Conservation (phyloP, 2,888 invertebrate genomes). For the Perithous albicinctus region DNA sequence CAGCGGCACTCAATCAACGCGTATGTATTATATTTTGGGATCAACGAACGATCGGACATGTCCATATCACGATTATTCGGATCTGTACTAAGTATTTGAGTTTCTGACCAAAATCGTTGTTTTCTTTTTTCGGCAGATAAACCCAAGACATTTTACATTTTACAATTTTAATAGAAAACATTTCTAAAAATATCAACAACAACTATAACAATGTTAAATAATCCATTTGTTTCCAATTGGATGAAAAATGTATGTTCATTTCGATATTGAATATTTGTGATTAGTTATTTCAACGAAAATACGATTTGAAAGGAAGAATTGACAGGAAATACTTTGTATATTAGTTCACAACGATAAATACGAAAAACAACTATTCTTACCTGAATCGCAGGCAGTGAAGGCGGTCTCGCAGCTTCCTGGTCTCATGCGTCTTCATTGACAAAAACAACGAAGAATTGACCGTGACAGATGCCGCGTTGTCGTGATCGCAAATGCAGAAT, state of each 20-base stretch:
- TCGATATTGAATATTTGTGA: not conserved
- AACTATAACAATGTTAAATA: not conserved
- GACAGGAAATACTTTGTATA: not conserved
- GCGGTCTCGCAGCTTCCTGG: conserved; percentile 38
- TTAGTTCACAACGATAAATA: not conserved
- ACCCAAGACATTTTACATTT: not conserved
- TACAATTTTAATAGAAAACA: not conserved
- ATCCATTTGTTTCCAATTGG: too few relatives aligned
- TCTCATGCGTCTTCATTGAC: conserved; percentile 48
- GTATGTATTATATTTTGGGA: not conserved
- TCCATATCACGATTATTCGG: not conserved
- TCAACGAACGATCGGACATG: not conserved
- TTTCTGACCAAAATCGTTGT: not conserved
- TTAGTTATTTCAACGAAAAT: not conserved
- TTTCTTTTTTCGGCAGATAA: not conserved
- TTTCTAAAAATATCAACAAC: not conserved
- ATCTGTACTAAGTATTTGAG: not conserved
- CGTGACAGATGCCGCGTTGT: conserved; percentile 43
- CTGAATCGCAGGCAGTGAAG: conserved; percentile 61
- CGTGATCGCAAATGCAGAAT: conserved; percentile 59
- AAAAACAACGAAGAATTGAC: conserved; percentile 34
- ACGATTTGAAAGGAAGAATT: not conserved
- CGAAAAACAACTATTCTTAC: conserved; percentile 52
- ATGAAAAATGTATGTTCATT: too few relatives aligned
- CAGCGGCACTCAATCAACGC: not conserved